Evolutionary conservation across 2,888 invertebrate genomes (phyloP), one percentile per base, ranked within the genome.

Genomic region (Erebia aethiops): DNA sequence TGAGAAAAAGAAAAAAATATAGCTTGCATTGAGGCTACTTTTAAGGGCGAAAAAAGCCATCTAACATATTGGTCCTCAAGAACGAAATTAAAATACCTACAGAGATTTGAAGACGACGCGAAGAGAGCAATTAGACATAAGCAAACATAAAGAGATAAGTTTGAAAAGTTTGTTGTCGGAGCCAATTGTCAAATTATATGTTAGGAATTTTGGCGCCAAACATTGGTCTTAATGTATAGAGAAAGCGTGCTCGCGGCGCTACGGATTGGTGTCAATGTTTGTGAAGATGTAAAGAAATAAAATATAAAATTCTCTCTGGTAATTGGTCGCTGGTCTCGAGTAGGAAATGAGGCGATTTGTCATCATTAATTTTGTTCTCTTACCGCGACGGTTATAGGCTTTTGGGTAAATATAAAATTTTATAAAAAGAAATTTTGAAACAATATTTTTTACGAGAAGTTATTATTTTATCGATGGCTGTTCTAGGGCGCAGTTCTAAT

Each of bases 131-230:
- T 35, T 35, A 35, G 35, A 35, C 35, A 7, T 35, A 35, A 35
- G 35, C 35, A 35, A 35, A 35, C 7, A 35, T 35, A 35, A 35
- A 35, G 7, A 35, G 35, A 35, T 35, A 35, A 0, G 35, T 35
- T 16, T 16, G 11, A 60, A 46, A 76, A 75, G 70, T 60, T 70
- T 69, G 65, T 69, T 64, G 61, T 74, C 71, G 58, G 65, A 61
- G 69, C 69, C 74, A 73, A 74, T 76, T 79, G 80, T 83, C 80
- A 79, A 83, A 82, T 86, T 76, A 81, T 35, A 83, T 81, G 82
- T 82, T 83, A 85, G 83, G 89, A 89, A 87, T 90, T 90, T 90
- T 89, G 90, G 90, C 91, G 91, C 91, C 91, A 85, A 85, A 82
- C 74, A 75, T 74, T 76, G 73, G 70, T 74, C 73, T 51, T 80